Base-by-base conservation (phyloP, 2,888 invertebrate genomes). In the Euproctis similis region DNA sequence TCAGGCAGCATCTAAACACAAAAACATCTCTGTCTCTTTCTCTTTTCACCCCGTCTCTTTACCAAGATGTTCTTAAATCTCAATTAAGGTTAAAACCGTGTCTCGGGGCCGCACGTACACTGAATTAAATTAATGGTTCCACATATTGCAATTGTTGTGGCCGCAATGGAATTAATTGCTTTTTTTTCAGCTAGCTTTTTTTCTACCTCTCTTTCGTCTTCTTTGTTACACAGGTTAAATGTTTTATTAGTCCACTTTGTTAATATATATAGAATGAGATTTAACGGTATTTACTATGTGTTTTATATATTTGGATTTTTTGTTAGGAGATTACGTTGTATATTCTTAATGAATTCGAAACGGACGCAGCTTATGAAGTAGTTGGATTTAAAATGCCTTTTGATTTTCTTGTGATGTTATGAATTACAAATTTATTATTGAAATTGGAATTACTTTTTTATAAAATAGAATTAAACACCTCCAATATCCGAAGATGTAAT, bases 91-190 rank as follows among this genome's bases (percentile, higher is more conserved):
- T 75, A 73, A 78, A 78, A 80, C 80, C 81, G 68, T 75, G 80
- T 78, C 82, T 73, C 61, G 70, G 65, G 65, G 56, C 68, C 59
- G 64, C 76, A 78, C 78, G 78, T 77, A 75, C 69, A 69, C 73
- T 74, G 80, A 78, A 82, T 81, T 81, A 78, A 84, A 84, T 84
- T 82, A 84, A 84, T 84, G 84, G 76, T 64, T 61, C 53, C 82
- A 84, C 78, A 84, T 82, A 84, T 84, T 82, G 82, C 82, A 73
- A 61, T 62, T 55, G 61, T 49, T 59, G 60, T 57, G 64, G 63
- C 54, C 52, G 58, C 52, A 44, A 53, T 62, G 46, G 59, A 68
- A 81, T 81, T 81, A 81, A 81, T 80, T 76, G 76, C 66, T 62
- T 49, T 61, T 70, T 77, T 77, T 80, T n/a, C n/a, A n/a, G n/a